phyloP scores from a whole-genome alignment of 1,140 invertebrate genomes.

The Nasonia giraulti region DNA sequence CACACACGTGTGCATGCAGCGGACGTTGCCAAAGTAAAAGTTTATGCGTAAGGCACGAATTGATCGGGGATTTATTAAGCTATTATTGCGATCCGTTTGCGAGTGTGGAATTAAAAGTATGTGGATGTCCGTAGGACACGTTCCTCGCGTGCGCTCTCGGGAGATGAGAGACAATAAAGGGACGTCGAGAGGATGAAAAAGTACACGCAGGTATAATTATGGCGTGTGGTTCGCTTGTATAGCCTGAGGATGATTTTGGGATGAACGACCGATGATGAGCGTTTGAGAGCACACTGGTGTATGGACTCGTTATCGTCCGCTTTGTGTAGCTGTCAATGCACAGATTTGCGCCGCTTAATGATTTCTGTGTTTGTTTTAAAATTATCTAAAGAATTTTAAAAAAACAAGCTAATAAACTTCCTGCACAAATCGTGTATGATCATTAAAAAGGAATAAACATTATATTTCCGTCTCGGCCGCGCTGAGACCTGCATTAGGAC shows the following conservation, averaged over 20 bases:
- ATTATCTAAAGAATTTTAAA: no score
- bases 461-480: no score
- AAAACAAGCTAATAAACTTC: no score
- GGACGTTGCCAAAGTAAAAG: neutral
- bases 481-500: no score
- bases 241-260: neutral
- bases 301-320: neutral
- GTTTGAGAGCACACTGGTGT: neutral
- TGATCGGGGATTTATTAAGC: neutral
- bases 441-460: no score
- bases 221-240: neutral
- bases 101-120: neutral
- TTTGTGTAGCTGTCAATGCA: neutral
- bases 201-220: neutral
- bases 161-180: neutral
- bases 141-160: neutral
- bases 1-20: neutral
- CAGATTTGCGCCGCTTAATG: neutral
- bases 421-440: no score
- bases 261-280: conserved; percentile 5
- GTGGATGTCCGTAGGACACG: neutral
- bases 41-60: neutral
- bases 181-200: neutral
- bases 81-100: neutral
- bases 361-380: neutral